phyloP scores from a whole-genome alignment of 2,888 invertebrate species.

The Conistra vaccinii region DNA sequence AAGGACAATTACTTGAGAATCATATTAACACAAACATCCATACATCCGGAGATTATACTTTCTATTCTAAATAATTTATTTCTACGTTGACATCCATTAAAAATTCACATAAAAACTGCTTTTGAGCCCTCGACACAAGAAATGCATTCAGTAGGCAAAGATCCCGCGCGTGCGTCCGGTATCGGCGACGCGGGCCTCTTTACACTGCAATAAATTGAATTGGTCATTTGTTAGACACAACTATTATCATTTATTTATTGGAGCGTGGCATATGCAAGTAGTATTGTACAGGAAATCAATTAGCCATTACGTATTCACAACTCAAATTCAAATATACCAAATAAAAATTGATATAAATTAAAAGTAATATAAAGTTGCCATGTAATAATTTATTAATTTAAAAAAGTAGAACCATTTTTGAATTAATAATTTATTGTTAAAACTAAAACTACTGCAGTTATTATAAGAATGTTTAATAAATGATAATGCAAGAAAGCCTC shows the following conservation, averaged over 20 bases:
- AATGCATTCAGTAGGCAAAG: conserved; percentile 79
- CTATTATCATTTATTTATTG: conserved; percentile 63
- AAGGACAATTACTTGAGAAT: conserved; percentile 75
- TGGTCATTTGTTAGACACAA: conserved; percentile 48
- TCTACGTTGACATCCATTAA: conserved; percentile 82
- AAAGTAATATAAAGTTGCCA: conserved; percentile 50
- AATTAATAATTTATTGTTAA: conserved; percentile 27
- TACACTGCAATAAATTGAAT: conserved; percentile 82
- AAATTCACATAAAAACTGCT: conserved; percentile 88
- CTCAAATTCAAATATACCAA: conserved; percentile 51
- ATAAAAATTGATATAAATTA: conserved; percentile 35
- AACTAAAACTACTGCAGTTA: conserved; percentile 73
- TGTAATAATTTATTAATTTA: conserved; percentile 27
- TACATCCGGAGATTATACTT: conserved; percentile 78
- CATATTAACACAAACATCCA: conserved; percentile 68
- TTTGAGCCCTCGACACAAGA: conserved; percentile 86
- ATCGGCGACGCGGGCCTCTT: conserved; percentile 67
- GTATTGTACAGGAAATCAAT: conserved; percentile 60
- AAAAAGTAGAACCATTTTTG: conserved; percentile 22
- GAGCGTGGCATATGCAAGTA: conserved; percentile 48
- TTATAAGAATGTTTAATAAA: conserved; percentile 82
- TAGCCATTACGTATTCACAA: conserved; percentile 14
- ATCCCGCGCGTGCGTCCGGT: conserved; percentile 62
- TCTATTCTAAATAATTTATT: conserved; percentile 70
- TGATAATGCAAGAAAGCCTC: conserved; percentile 61